These are phyloP conservation scores for Sakesphorus luctuosus DNA, from an alignment of 2,113 vertebrate species.

Conservation along the genomic window DNA sequence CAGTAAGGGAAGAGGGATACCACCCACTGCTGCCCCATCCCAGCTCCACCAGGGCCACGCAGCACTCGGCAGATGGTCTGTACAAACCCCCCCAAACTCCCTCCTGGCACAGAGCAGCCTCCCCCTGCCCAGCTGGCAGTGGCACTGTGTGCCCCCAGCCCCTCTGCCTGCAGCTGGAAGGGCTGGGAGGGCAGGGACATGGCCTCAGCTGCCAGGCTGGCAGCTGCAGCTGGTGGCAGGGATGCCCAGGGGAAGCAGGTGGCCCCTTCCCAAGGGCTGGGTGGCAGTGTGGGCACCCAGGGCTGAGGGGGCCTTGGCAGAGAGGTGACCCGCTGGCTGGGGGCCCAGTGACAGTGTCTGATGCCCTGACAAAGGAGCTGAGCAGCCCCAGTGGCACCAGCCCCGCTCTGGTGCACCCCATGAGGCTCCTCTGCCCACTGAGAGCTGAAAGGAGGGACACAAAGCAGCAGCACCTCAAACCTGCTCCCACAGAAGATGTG, in stretches of 20 bases:
- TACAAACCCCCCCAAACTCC: background rate
- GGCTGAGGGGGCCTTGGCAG: background rate
- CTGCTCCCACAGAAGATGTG: rapidly evolving
- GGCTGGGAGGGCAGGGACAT: background rate
- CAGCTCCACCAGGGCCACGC: rapidly evolving
- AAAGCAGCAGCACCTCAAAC: background rate
- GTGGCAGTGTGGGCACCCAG: background rate
- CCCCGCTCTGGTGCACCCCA: background rate
- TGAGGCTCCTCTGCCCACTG: rapidly evolving
- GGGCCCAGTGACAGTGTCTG: rapidly evolving
- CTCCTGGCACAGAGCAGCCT: rapidly evolving
- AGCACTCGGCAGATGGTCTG: rapidly evolving
- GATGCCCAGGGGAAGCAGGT: background rate
- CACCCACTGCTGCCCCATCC: rapidly evolving
- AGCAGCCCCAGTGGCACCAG: background rate
- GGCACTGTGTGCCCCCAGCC: background rate
- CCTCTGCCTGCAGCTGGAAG: background rate
- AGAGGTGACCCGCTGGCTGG: background rate
- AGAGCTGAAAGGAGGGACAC: background rate
- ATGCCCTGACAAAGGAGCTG: background rate
- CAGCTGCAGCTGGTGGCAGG: background rate
- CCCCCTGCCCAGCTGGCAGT: background rate
- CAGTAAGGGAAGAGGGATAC: background rate
- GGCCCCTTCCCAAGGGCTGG: background rate
- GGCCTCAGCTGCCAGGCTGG: background rate